phyloP scores from a whole-genome alignment of 2,888 invertebrate genomes.

The Drosophila atripex region DNA sequence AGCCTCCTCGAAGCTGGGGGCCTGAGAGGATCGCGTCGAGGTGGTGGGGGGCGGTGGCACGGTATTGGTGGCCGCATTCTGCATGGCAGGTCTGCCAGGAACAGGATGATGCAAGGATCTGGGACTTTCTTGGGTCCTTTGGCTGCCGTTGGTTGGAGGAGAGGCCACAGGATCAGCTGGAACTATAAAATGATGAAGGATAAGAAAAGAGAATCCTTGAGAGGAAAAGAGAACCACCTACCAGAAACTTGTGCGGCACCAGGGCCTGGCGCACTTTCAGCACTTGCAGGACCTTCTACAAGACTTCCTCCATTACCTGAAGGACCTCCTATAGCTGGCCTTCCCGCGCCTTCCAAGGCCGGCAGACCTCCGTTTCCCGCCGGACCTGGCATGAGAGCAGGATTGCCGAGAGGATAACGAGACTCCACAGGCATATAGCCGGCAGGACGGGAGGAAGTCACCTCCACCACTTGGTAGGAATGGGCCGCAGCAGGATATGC shows the following conservation, averaged over 20 bases:
- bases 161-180: not conserved
- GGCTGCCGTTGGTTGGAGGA: not conserved
- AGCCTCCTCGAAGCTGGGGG: constrained; percentile 54
- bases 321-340: not conserved
- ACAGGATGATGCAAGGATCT: not conserved
- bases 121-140: not conserved
- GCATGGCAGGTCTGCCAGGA: constrained; percentile 14
- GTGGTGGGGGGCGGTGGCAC: not conserved
- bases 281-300: too few relatives aligned
- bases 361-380: not conserved
- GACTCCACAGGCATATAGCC: constrained; percentile 2
- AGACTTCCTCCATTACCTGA: too few relatives aligned
- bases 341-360: not conserved
- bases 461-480: constrained; percentile 22
- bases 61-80: constrained; percentile 49
- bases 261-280: too few relatives aligned
- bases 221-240: not conserved
- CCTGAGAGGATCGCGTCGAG: not conserved
- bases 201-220: not conserved
- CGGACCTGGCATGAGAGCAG: too few relatives aligned
- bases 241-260: not conserved
- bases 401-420: not conserved
- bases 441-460: constrained; percentile 1
- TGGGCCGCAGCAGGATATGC: not conserved
- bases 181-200: not conserved